Conservation (phyloP, 1,140 invertebrate genomes). For the Sinella curviseta region DNA sequence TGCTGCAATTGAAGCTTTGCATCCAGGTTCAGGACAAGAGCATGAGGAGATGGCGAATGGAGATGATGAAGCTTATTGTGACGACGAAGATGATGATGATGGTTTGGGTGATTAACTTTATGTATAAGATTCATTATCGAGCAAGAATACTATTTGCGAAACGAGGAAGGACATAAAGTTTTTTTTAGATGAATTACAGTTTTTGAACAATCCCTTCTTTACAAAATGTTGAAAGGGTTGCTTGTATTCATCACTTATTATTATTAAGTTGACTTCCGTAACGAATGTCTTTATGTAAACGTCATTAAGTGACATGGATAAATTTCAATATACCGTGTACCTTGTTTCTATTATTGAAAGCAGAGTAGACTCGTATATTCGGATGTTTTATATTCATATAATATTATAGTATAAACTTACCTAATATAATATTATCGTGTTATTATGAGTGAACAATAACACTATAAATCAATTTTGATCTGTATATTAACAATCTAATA, state of each 20-base stretch:
- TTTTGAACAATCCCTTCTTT: neutral
- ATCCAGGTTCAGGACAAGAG: constrained; percentile 37
- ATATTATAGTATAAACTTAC: neutral
- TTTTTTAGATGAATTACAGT: too few relatives aligned
- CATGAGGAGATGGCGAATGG: constrained; percentile 39
- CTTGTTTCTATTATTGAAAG: constrained; percentile 21
- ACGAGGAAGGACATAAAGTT: too few relatives aligned
- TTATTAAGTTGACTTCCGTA: constrained; percentile 8
- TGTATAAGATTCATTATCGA: too few relatives aligned
- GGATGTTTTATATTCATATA: constrained; percentile 21
- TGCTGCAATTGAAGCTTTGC: constrained; percentile 46
- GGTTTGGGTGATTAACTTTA: constrained; percentile 14
- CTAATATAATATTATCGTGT: too few relatives aligned
- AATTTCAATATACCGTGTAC: constrained; percentile 10
- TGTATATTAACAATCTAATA: too few relatives aligned
- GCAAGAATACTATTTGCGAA: too few relatives aligned
- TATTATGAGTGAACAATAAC: too few relatives aligned
- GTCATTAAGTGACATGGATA: constrained; percentile 5
- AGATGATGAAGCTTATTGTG: constrained; percentile 29
- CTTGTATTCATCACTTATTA: neutral
- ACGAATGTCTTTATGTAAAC: neutral
- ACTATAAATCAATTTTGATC: too few relatives aligned
- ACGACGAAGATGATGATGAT: constrained; percentile 40
- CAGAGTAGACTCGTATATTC: constrained; percentile 17
- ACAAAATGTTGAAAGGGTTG: neutral